phyloP scores from a whole-genome alignment of 1,140 invertebrate species.

The Pinna nobilis region DNA sequence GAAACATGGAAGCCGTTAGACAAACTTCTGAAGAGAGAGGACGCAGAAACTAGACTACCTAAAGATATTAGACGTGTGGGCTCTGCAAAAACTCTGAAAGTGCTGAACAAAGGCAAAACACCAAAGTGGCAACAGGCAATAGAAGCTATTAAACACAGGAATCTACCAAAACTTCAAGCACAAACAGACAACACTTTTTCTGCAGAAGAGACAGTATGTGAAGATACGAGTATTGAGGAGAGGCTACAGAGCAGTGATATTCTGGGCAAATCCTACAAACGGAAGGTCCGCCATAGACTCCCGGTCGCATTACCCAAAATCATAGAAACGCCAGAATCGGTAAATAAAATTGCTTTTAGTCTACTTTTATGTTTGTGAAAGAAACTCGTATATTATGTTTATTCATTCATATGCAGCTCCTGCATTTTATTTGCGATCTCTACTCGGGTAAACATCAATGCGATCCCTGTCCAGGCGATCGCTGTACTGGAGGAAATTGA shows the following conservation, averaged over 20 bases:
- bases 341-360: slow-evolving; percentile 19
- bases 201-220: slow-evolving; percentile 15
- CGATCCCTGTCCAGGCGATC: no score
- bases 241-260: slow-evolving; percentile 43
- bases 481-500: no score
- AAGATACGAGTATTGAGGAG: slow-evolving; percentile 11
- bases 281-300: slow-evolving; percentile 49
- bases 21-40: not conserved
- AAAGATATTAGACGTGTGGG: slow-evolving; percentile 49
- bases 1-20: slow-evolving; percentile 46
- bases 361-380: not conserved
- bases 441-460: no score
- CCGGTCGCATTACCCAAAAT: slow-evolving; percentile 49
- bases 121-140: slow-evolving; percentile 46
- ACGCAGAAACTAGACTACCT: slow-evolving; percentile 38
- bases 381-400: not conserved
- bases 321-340: slow-evolving; percentile 47
- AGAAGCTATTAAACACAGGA: slow-evolving; percentile 28
- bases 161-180: slow-evolving; percentile 29
- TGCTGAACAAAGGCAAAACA: slow-evolving; percentile 49
- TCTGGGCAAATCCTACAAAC: slow-evolving; percentile 56
- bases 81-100: slow-evolving; percentile 53
- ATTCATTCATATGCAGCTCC: no score
- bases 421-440: no score
- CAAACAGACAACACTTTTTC: slow-evolving; percentile 38